phyloP scores from a whole-genome alignment of 1,140 invertebrate genomes.

The Musca domestica region DNA sequence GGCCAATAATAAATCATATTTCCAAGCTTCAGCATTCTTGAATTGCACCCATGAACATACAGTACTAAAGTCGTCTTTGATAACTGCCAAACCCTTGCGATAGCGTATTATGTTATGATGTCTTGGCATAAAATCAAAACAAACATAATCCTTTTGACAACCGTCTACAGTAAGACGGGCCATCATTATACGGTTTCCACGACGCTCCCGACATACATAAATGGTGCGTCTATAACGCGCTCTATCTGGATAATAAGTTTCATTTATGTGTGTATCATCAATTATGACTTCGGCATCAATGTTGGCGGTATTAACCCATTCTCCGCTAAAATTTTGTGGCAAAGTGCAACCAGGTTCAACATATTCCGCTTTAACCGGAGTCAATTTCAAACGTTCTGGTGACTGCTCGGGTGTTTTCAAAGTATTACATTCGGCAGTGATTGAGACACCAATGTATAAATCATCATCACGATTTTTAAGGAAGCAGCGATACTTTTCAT shows the following conservation, averaged over 20 bases:
- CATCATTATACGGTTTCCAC: conserved; percentile 90
- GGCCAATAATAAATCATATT: conserved; percentile 83
- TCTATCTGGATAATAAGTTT: conserved; percentile 90
- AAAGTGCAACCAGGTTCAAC: conserved; percentile 87
- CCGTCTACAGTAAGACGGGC: conserved; percentile 92
- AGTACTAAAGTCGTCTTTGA: conserved; percentile 84
- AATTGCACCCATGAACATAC: conserved; percentile 94
- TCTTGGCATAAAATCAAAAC: conserved; percentile 92
- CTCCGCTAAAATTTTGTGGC: conserved; percentile 89
- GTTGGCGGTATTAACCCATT: conserved; percentile 96
- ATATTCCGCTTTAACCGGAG: conserved; percentile 78
- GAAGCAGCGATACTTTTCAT: conserved; percentile 91
- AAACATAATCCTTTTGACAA: conserved; percentile 97
- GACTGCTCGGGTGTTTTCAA: conserved; percentile 90
- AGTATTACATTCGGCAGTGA: conserved; percentile 88
- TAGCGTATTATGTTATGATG: conserved; percentile 95
- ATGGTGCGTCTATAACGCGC: conserved; percentile 83
- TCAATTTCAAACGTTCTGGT: conserved; percentile 84
- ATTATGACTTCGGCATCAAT: conserved; percentile 91
- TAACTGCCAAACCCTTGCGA: conserved; percentile 84
- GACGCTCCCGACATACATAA: conserved; percentile 90
- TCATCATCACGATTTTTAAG: conserved; percentile 93
- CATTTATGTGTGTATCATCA: conserved; percentile 94
- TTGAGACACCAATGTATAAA: conserved; percentile 83
- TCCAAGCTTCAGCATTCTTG: conserved; percentile 79